Conservation (phyloP, 30 jellyfish, hydroid and myxozoan species). For the Turritopsis dohrnii region DNA sequence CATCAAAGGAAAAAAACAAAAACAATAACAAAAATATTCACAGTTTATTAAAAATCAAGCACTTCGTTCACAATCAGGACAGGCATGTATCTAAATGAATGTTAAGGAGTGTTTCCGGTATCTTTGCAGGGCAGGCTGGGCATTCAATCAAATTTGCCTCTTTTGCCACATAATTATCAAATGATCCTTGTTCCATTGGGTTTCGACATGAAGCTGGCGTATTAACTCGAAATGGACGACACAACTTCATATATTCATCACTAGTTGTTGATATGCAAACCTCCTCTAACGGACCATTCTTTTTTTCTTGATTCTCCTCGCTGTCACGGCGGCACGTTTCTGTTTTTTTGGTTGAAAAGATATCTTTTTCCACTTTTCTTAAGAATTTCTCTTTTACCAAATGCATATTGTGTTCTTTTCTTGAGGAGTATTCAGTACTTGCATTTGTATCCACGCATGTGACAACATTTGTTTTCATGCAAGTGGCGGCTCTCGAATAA, state of each 20-base stretch:
- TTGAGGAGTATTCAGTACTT: not conserved
- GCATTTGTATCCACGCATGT: too few relatives aligned
- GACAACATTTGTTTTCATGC: too few relatives aligned
- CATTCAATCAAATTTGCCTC: constrained; percentile 43
- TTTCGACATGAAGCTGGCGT: not conserved
- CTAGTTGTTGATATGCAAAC: too few relatives aligned
- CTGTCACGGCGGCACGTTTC: not conserved
- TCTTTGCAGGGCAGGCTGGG: constrained; percentile 69
- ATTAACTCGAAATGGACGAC: not conserved
- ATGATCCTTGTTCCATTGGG: not conserved
- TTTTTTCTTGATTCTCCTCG: not conserved
- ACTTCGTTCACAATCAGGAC: constrained; percentile 15
- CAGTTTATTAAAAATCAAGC: not conserved
- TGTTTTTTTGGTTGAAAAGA: not conserved
- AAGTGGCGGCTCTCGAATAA: too few relatives aligned
- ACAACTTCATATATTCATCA: too few relatives aligned
- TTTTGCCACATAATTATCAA: not conserved
- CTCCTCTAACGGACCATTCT: too few relatives aligned
- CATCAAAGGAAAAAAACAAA: too few relatives aligned
- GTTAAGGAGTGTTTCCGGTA: constrained; percentile 41
- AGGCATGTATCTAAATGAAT: constrained; percentile 64
- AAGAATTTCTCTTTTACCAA: not conserved
- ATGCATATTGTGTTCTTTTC: not conserved
- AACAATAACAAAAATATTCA: too few relatives aligned
- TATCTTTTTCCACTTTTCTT: not conserved